Evolutionary conservation across 1,140 invertebrate species (phyloP), one percentile per base, ranked within the genome.

Genomic region (Heliconius eleuchia): DNA sequence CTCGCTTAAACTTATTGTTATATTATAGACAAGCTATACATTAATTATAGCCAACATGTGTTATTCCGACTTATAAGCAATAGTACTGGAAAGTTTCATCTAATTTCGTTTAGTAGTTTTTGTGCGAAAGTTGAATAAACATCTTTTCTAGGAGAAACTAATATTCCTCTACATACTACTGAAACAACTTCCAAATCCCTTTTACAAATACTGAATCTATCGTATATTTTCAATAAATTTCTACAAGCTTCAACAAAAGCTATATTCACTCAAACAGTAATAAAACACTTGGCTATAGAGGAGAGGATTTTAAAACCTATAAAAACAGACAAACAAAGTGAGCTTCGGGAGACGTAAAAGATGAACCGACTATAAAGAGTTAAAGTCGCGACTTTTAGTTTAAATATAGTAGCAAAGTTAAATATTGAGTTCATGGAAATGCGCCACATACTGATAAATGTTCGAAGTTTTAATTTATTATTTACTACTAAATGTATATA

Each of bases 191-290:
- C 60, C 9, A 13, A 66, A 66, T 13, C 9, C 23, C 19, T 27
- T 16, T 27, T 27, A 66, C 57, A 66, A 66, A 66, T 66, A 4
- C 23, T 27, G 11, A 66, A 27, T 23, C 27, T 66, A 30, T 30
- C 23, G 60, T 66, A 66, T 66, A 75, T 75, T 60, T 30, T 60
- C 39, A 42, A 74, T 39, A 75, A 7, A 50, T 39, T 34, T 75
- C 23, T 66, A 66, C 18, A 70, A 76, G 52, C 57, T 76, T 75
- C 66, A 42, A 76, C 42, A 76, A 70, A 66, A 70, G 60, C 75
- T 42, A 76, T 76, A 76, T 76, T 76, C 75, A 71, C 57, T 76
- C 39, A 76, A 76, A 76, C 23, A 71, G 60, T 71, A 37, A 76
- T 76, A 76, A 76, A 76, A 76, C 39, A 76, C 55, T 70, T 27